Conservation (phyloP, 2,888 invertebrate genomes). For the Stomorhina lunata region DNA sequence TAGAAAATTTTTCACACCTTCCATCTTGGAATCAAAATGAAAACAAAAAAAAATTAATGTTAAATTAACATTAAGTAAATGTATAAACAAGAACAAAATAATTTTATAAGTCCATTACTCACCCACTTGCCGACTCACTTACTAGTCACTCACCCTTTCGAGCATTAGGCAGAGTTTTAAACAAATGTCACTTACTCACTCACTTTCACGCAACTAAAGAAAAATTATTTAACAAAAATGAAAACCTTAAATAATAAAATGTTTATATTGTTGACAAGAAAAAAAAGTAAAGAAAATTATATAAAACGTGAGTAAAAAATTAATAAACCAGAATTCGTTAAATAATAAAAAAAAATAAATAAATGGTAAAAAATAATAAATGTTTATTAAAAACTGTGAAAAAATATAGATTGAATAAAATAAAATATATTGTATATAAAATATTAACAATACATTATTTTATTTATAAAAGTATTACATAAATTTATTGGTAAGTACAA, state of each 20-base stretch:
- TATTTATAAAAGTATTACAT: not conserved
- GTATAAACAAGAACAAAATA: conserved; percentile 3
- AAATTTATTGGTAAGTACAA: not conserved
- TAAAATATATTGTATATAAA: conserved; percentile 62
- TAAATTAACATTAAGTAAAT: conserved; percentile 49
- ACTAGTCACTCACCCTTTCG: conserved; percentile 14
- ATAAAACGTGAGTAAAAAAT: conserved; percentile 28
- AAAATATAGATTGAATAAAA: conserved; percentile 36
- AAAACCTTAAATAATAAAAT: conserved; percentile 33
- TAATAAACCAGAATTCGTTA: conserved; percentile 35
- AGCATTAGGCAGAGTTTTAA: not conserved
- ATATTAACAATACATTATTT: not conserved
- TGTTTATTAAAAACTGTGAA: conserved; percentile 53
- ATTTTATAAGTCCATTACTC: conserved; percentile 20
- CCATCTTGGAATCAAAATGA: not conserved
- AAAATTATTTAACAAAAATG: conserved; percentile 5
- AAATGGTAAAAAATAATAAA: conserved; percentile 53
- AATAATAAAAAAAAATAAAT: conserved; percentile 31
- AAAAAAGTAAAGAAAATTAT: conserved; percentile 12
- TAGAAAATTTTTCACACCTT: not conserved
- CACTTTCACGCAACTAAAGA: not conserved
- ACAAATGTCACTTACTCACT: conserved; percentile 14
- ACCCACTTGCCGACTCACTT: not conserved
- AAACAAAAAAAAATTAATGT: conserved; percentile 2
- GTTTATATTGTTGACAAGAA: conserved; percentile 55